Evolutionary conservation across 2,888 invertebrate species (phyloP), one percentile per base, ranked within the genome.

Genomic region (Linyphia triangularis): DNA sequence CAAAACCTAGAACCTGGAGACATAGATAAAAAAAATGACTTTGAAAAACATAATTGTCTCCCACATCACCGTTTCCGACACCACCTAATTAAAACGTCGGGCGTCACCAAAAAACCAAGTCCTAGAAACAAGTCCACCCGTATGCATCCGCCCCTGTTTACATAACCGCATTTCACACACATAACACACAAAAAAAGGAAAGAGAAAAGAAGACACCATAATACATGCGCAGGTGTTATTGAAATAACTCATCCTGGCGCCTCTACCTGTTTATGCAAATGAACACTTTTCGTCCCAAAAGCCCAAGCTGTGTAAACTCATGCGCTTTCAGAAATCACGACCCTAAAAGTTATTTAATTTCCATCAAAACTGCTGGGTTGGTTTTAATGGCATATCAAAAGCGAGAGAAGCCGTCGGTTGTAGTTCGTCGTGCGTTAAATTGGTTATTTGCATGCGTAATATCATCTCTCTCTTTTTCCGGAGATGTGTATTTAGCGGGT

Each of bases 281-380:
- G 67, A 40, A 24, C 59, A 30, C 30, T 43, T 26, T 26, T 26
- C 72, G 26, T 59, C 22, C n/a, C n/a, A n/a, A n/a, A n/a, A n/a
- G 5, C 1, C 40, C 22, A 77, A 77, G 77, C 77, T 77, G 77
- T 33, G 57, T 40, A 77, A 77, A 77, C 63, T 59, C 51, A 19
- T n/a, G 30, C 40, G 19, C 30, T 9, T n/a, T 57, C 19, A 43
- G 57, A 73, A 59, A 24, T 40, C 28, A 59, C 77, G 73, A 63
- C 63, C 40, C 26, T 65, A n/a, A 30, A 63, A 77, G 79, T 79
- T 79, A 79, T 79, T 79, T 79, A 65, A 61, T 67, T 79, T 79
- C 67, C 79, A 51, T 79, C 67, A 79, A 67, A 33, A 51, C 22
- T 26, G 77, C 61, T 37, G 22, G 63, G n/a, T n/a, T 24, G n/a